Evolutionary conservation across 2,113 vertebrate species (phyloP).

Genomic region (Montifringilla adamsi): DNA sequence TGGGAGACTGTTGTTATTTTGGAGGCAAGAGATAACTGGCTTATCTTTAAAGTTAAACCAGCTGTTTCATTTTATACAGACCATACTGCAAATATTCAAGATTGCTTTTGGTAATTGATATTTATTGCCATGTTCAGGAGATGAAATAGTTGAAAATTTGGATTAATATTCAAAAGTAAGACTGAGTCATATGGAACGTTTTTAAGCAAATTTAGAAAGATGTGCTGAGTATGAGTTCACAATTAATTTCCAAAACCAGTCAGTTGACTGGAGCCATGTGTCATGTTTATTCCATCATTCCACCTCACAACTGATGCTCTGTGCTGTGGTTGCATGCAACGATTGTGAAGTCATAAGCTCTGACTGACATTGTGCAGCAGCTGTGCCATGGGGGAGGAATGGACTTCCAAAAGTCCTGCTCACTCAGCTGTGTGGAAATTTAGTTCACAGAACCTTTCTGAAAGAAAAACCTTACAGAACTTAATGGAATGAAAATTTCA

Average conservation of each 20-base stretch:
- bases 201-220: constrained; percentile 25
- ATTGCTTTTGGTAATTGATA: neutral
- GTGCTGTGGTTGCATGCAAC: neutral
- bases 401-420: neutral
- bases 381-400: neutral
- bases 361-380: neutral
- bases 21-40: neutral
- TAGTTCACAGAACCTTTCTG: neutral
- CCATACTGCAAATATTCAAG: neutral
- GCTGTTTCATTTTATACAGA: constrained; percentile 10
- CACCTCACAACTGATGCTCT: neutral
- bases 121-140: neutral
- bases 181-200: neutral
- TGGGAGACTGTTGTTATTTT: neutral
- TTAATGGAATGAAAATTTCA: neutral
- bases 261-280: neutral
- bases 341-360: neutral
- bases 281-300: neutral
- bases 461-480: neutral
- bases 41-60: constrained; percentile 13
- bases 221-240: neutral
- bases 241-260: neutral
- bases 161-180: neutral
- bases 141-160: neutral
- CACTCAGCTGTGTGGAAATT: neutral